phyloP scores from a whole-genome alignment of 2,113 vertebrate genomes.

The Chamaetylas fuelleborni region DNA sequence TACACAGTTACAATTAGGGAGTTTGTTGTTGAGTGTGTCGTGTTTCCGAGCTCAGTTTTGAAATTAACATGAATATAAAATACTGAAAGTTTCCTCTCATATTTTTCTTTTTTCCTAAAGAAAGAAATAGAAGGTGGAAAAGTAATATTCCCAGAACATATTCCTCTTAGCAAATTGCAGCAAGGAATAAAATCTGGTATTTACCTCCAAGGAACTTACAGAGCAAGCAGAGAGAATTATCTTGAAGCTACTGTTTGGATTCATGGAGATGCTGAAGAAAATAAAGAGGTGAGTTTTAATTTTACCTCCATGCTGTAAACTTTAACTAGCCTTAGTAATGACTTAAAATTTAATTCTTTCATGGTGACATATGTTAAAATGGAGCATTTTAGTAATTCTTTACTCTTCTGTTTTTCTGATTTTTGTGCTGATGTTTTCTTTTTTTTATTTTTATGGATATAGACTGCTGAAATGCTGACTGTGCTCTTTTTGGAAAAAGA shows the following conservation, averaged over 20 bases:
- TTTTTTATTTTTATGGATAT: neutral
- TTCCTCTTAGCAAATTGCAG: constrained; percentile 91
- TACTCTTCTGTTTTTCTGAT: neutral
- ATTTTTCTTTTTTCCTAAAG: constrained; percentile 60
- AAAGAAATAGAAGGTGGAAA: constrained; percentile 86
- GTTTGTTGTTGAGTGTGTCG: neutral
- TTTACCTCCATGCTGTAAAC: neutral
- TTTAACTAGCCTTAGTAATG: neutral
- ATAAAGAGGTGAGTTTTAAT: constrained; percentile 81
- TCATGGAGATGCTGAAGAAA: constrained; percentile 85
- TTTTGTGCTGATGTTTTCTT: neutral
- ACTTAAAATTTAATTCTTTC: neutral
- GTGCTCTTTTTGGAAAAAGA: neutral
- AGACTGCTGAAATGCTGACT: neutral
- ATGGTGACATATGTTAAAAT: neutral
- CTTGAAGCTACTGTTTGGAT: constrained; percentile 95
- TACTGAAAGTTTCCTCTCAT: neutral
- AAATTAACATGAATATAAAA: neutral
- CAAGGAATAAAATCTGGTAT: constrained; percentile 89
- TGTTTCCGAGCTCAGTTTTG: neutral
- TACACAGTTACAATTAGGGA: neutral
- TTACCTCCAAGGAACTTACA: constrained; percentile 91
- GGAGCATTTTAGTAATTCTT: neutral
- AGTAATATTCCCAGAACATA: constrained; percentile 91
- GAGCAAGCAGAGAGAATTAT: constrained; percentile 94